Base-by-base conservation (phyloP, 1,140 invertebrate genomes). In the Pentalonia nigronervosa region DNA sequence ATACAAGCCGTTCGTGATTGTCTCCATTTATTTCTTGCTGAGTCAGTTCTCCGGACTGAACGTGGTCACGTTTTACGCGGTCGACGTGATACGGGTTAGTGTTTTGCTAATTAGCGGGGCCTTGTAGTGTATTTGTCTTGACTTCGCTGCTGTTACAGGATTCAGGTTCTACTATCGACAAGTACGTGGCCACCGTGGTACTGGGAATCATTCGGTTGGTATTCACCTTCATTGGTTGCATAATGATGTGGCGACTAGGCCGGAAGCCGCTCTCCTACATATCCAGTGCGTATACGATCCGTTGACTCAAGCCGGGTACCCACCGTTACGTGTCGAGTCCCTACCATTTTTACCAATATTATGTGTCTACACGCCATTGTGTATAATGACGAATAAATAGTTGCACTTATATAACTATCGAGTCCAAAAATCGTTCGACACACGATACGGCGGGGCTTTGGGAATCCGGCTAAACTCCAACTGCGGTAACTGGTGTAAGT, bases 21-120 rank as follows among this genome's bases (percentile, higher is more conserved):
- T 97, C 0, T 96, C 96, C 8, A 84, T 96, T 0, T 97, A 97
- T 94, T 97, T 97, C 95, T 95, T 97, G 93, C 96, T 97, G 89
- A 97, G 97, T 94, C 97, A 97, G 94, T 97, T 97, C 95, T 97
- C 97, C 53, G 97, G 97, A 1, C 96, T 97, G 6, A 97, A 98
- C 94, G 97, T 97, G 7, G 96, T 98, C 36, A 97, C 97, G 34
- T 98, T 98, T 94, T 98, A 98, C 94, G 96, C 97, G 1, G 97
- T 97, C 11, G 96, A 97, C 94, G 97, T 98, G 8, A 97, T 98
- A 95, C 95, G 96, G 94, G 96, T 96, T 94, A 94, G 53, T 67
- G 14, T 41, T 60, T 0, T 7, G 11, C 30, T n/a, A 17, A 67
- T n/a, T n/a, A n/a, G 14, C 4, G 30, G 14, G n/a, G 60, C 14